Base-by-base conservation (phyloP, 2,888 invertebrate genomes). In the Andrena hattorfiana region DNA sequence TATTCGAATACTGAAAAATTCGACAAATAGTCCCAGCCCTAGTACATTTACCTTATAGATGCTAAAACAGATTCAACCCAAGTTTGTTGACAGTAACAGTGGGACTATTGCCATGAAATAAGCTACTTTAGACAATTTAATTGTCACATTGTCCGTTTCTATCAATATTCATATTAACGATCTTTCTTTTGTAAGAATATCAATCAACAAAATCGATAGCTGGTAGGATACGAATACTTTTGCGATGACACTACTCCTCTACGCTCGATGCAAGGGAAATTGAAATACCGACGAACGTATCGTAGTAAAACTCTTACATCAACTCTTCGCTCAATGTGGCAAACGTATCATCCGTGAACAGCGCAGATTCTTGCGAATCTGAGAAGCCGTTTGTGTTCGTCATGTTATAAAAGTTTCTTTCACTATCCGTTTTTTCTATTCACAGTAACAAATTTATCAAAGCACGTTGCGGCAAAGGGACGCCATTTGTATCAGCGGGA, bases 291-390 rank as follows among this genome's bases (percentile, higher is more conserved):
- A 60, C 7, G 32, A 42, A 23, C 54, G 26, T 42, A 26, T 51
- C 8, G 13, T 51, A 54, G n/a, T 2, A 26, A 66, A 42, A 60
- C 13, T 28, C 86, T 89, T 78, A 89, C 85, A 89, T 72, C 1
- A 42, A 42, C 42, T 70, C 84, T 75, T 28, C 70, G 62, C 13
- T 82, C 67, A 0, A 90, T 8, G 6, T 83, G 72, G 7, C 60
- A 20, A 81, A 87, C 0, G 73, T 80, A 16, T 83, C 90, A 1
- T 88, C 90, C 2, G 83, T 81, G 0, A 89, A 74, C 16, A 90
- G 48, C 16, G 73, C 85, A 0, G 90, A 90, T 26, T 88, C 90
- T 62, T 90, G 90, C 0, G 89, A 90, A 23, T 85, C 87, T 23
- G 87, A 86, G 32, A 80, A 88, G 10, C 76, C 85, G 54, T 84